Percentiles rank a stretch among this genome's conserved stretches.
Evolutionary conservation across 2,888 invertebrate species (phyloP).

Genomic region (Dexiosoma caninum): DNA sequence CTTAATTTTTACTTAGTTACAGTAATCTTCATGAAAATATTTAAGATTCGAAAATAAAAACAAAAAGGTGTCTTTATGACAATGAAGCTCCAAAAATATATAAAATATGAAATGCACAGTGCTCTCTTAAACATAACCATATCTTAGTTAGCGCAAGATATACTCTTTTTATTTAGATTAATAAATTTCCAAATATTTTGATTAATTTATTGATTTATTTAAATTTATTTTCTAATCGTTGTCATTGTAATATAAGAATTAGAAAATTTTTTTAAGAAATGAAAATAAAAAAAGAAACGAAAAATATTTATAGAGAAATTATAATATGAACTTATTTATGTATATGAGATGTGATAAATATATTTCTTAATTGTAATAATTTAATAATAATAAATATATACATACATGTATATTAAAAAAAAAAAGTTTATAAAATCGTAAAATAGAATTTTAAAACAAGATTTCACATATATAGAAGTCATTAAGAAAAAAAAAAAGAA

Average conservation of each 20-base stretch:
- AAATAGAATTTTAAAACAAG: slow-evolving; percentile 31
- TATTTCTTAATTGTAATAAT: slow-evolving; percentile 61
- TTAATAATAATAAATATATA: slow-evolving; percentile 45
- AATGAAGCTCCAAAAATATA: too few species aligned
- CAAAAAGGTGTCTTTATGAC: too few species aligned
- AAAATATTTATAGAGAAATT: slow-evolving; percentile 48
- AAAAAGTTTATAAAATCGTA: slow-evolving; percentile 26
- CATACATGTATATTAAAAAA: too few species aligned
- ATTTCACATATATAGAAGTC: slow-evolving; percentile 6
- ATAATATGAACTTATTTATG: slow-evolving; percentile 62
- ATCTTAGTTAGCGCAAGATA: slow-evolving; percentile 1
- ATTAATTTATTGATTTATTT: too few species aligned
- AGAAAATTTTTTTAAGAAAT: slow-evolving; percentile 23
- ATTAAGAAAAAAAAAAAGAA: slow-evolving; percentile 34
- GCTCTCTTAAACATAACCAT: slow-evolving; percentile 16
- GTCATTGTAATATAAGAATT: slow-evolving; percentile 31
- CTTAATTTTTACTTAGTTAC: too few species aligned
- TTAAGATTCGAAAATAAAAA: too few species aligned
- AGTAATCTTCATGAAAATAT: too few species aligned
- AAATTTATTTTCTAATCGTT: background rate
- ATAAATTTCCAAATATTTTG: too few species aligned
- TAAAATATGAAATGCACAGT: slow-evolving; percentile 42
- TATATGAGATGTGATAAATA: slow-evolving; percentile 67
- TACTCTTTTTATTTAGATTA: too few species aligned
- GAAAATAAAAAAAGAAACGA: slow-evolving; percentile 12